Evolutionary conservation across 2,888 invertebrate genomes (phyloP), one percentile per base, ranked within the genome.

Genomic region (Eubasilissa splendida): DNA sequence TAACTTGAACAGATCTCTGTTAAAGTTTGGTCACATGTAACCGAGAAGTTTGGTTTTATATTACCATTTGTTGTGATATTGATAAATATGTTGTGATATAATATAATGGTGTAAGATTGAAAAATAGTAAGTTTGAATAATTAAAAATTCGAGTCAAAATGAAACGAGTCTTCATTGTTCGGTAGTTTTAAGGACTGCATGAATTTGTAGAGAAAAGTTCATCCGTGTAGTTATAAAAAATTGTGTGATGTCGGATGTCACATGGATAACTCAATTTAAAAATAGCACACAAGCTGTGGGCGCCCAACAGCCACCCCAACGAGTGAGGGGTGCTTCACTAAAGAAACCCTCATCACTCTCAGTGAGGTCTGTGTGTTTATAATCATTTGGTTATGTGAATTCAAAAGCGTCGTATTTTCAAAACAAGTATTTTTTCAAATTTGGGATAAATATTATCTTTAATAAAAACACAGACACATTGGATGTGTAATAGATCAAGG

Each of bases 191-290:
- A 5, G 4, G 42, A 42, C 7, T 42, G 7, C 42, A 42, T 42
- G 42, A 42, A 42, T 42, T 42, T 42, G 42, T 42, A 42, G 4
- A 42, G 22, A 14, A 60, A 31, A 31, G 60, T 60, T 60, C 60
- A 14, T 22, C 63, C 31, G 22, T 31, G 31, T 42, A 42, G 33
- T 63, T 63, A 11, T 14, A 63, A 63, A 63, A 31, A 63, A 63
- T 31, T 4, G 63, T 66, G 66, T 12, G 33, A 42, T 53, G 52
- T 52, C 52, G 52, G 70, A 70, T 70, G 70, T 53, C 70, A 70
- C 70, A 14, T 70, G 52, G 70, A 70, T 70, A 70, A 70, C 70
- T 53, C 54, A 70, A 70, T 70, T 70, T 70, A 70, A 70, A 70
- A 70, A 70, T 70, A 70, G 70, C 70, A 70, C 70, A 70, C 52